Base-by-base conservation (phyloP, 2,797 vertebrate species). In the Erithacus rubecula region DNA sequence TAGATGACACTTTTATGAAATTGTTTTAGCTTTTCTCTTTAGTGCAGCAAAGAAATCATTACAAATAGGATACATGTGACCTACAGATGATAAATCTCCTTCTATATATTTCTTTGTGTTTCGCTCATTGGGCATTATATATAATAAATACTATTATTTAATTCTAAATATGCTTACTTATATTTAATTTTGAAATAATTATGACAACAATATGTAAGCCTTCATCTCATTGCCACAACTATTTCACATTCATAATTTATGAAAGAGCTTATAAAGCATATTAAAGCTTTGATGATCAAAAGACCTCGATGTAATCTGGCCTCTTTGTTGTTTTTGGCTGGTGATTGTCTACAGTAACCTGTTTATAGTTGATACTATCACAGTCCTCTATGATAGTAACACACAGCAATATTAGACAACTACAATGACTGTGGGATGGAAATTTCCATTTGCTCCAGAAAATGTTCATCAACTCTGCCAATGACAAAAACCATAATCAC, bases 121-220 rank as follows among this genome's bases (percentile, higher is more conserved):
- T 93, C 79, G 62, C 65, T 97, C 36, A 74, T 77, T 21, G 30
- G 71, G 37, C 39, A 71, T 97, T 87, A 62, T 82, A 90, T 89
- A 94, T 95, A 93, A 96, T 95, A 96, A 96, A 93, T 94, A 87
- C 21, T 52, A 52, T 30, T 52, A 52, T 89, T 75, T 85, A 19
- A 92, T 94, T 96, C 96, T 44, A 96, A 96, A 96, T 91, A 76
- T 89, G 72, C 89, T 96, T 96, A 58, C 51, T 91, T 91, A 86
- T 77, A 90, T 96, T 96, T 97, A 97, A 97, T 95, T 97, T 96
- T 92, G 93, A 96, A 91, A 94, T 95, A 96, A 96, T 97, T 96
- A 94, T 72, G 96, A 37, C 34, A 89, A 93, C 69, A 93, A 78
- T 87, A 95, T 81, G 77, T 93, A 93, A 94, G 92, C 84, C 80